A percentile compares a stretch with the other conserved stretches of the same genome.
Conservation (phyloP, 2,888 invertebrate genomes). For the Noctuana brunneofusca region DNA sequence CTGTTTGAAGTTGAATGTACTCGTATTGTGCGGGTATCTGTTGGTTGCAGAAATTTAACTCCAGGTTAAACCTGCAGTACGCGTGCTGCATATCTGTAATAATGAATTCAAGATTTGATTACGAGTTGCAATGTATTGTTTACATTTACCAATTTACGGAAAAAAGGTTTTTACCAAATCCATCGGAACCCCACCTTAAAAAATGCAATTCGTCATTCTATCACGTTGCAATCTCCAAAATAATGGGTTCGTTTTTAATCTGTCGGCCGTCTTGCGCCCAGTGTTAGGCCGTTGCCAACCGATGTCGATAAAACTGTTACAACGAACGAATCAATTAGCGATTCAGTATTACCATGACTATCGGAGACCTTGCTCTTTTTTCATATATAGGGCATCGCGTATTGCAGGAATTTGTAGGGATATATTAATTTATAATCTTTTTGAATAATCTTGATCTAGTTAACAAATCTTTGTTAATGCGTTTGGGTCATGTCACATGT, state of each 20-base stretch:
- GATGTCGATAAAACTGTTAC: slow-evolving; percentile 46
- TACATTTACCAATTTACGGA: neutral
- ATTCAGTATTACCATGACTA: slow-evolving; percentile 37
- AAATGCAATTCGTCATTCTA: slow-evolving; percentile 69
- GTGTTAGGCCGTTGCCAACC: slow-evolving; percentile 48
- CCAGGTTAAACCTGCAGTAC: too few species aligned
- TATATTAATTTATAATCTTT: too few species aligned
- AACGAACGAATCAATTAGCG: slow-evolving; percentile 48
- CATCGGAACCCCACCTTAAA: slow-evolving; percentile 58
- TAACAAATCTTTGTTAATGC: neutral
- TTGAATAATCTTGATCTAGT: slow-evolving; percentile 4
- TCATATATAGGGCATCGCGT: slow-evolving; percentile 15
- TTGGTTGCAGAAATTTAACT: too few species aligned
- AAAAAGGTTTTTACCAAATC: slow-evolving; percentile 5
- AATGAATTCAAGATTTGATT: too few species aligned
- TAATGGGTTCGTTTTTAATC: slow-evolving; percentile 78
- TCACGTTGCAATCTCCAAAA: slow-evolving; percentile 75
- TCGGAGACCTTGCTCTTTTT: slow-evolving; percentile 3
- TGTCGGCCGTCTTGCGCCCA: slow-evolving; percentile 44
- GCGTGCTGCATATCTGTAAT: too few species aligned
- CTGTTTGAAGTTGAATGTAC: too few species aligned
- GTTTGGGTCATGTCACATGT: too few species aligned
- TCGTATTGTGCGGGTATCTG: too few species aligned
- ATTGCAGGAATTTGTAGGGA: slow-evolving; percentile 12
- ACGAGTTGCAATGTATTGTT: too few species aligned